Evolutionary conservation across 2,797 vertebrate species (phyloP).

Genomic region (Pseudochirops cupreus): DNA sequence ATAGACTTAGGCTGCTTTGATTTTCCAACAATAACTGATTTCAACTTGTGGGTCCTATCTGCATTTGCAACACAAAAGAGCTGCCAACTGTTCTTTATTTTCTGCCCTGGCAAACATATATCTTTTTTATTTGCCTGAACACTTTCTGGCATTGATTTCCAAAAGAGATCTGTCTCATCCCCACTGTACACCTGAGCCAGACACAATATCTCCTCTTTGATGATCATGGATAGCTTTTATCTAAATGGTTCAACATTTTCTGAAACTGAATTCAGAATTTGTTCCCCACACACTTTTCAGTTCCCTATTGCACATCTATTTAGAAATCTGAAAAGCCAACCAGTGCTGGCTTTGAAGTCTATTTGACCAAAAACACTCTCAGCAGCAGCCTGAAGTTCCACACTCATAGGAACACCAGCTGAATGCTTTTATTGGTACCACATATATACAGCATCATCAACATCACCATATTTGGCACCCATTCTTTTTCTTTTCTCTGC

Average conservation of each 20-base stretch:
- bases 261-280: conserved; percentile 49
- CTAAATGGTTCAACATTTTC: conserved; percentile 60
- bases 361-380: conserved; percentile 65
- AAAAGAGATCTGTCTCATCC: conserved; percentile 67
- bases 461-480: conserved; percentile 55
- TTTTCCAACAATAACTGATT: conserved; percentile 61
- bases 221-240: conserved; percentile 58
- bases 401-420: conserved; percentile 54
- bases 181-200: conserved; percentile 62
- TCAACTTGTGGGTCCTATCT: conserved; percentile 64
- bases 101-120: conserved; percentile 55
- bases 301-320: conserved; percentile 69
- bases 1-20: conserved; percentile 57
- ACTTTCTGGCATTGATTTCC: conserved; percentile 65
- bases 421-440: conserved; percentile 62
- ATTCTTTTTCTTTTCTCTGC: conserved; percentile 69
- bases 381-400: conserved; percentile 68
- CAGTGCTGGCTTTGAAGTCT: conserved; percentile 71
- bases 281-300: conserved; percentile 39
- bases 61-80: conserved; percentile 63
- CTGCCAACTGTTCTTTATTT: conserved; percentile 61
- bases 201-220: conserved; percentile 60
- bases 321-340: conserved; percentile 75
- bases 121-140: conserved; percentile 58
- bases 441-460: conserved; percentile 51